Evolutionary conservation across 1,140 invertebrate genomes (phyloP).

Genomic region (Amphibalanus amphitrite): DNA sequence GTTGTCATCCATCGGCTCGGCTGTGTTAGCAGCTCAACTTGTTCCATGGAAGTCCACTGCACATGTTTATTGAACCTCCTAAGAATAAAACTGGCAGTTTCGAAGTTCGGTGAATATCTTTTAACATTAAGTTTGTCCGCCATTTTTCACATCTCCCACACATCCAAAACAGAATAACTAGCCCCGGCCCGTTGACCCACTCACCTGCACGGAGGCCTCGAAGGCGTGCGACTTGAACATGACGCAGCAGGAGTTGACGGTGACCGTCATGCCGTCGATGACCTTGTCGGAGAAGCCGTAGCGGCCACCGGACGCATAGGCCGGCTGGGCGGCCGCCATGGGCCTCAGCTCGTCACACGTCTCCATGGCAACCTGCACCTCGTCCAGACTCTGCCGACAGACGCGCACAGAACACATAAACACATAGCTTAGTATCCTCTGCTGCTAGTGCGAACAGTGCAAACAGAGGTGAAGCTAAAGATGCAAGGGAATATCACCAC

Average conservation of each 20-base stretch:
- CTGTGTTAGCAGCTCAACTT: too few relatives aligned
- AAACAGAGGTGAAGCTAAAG: too few relatives aligned
- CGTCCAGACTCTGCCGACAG: conserved; percentile 67
- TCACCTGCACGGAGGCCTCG: conserved; percentile 80
- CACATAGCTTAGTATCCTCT: too few relatives aligned
- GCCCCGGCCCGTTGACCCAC: conserved; percentile 3
- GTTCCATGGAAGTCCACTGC: too few relatives aligned
- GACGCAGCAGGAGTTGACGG: conserved; percentile 83
- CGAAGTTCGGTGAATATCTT: conserved; percentile 43
- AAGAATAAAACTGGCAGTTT: too few relatives aligned
- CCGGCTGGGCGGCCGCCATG: conserved; percentile 35
- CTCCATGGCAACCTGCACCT: conserved; percentile 73
- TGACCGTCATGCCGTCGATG: conserved; percentile 91
- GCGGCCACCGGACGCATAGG: conserved; percentile 38
- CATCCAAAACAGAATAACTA: too few relatives aligned
- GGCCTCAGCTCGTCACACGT: conserved; percentile 66
- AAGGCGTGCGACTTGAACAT: conserved; percentile 88
- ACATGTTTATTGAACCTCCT: too few relatives aligned
- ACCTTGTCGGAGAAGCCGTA: conserved; percentile 89
- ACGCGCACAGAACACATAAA: conserved; percentile 22
- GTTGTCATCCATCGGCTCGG: too few relatives aligned
- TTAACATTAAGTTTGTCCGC: conserved; percentile 5
- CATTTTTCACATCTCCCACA: too few relatives aligned
- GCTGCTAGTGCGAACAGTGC: too few relatives aligned
- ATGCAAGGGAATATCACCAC: too few relatives aligned